Evolutionary conservation across 2,888 invertebrate genomes (phyloP).

Genomic region (Steinernema hermaphroditum): DNA sequence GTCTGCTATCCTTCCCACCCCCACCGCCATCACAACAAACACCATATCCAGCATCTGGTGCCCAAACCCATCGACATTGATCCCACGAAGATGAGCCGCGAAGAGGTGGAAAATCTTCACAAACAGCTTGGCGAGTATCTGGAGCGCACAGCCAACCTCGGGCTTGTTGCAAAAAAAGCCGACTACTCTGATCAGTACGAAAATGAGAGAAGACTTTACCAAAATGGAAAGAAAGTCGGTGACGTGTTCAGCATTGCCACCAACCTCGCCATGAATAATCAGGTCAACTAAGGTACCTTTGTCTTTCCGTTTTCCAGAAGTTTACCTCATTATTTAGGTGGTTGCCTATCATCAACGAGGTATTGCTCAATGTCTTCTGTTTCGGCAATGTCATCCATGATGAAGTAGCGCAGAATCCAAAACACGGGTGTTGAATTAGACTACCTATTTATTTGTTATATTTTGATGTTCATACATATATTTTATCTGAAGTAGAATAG

Average conservation of each 20-base stretch:
- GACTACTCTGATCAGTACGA: constrained; percentile 3
- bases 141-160: not conserved
- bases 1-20: not conserved
- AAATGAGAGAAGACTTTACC: not conserved
- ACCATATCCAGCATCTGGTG: not conserved
- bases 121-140: not conserved
- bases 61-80: not conserved
- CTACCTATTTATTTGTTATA: too few species aligned
- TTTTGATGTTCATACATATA: too few species aligned
- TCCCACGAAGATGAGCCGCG: not conserved
- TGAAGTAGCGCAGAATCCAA: too few species aligned
- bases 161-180: not conserved
- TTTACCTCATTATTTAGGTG: too few species aligned
- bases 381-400: too few species aligned
- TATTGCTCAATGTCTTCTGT: too few species aligned
- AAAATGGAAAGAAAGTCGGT: not conserved
- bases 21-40: not conserved
- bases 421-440: too few species aligned
- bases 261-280: not conserved
- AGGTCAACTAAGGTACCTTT: too few species aligned
- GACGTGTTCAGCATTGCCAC: not conserved
- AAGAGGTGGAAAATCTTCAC: not conserved
- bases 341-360: too few species aligned
- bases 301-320: too few species aligned
- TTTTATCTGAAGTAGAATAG: too few species aligned